Evolutionary conservation across 2,888 invertebrate genomes (phyloP).

Genomic region (Apodemia duryi): DNA sequence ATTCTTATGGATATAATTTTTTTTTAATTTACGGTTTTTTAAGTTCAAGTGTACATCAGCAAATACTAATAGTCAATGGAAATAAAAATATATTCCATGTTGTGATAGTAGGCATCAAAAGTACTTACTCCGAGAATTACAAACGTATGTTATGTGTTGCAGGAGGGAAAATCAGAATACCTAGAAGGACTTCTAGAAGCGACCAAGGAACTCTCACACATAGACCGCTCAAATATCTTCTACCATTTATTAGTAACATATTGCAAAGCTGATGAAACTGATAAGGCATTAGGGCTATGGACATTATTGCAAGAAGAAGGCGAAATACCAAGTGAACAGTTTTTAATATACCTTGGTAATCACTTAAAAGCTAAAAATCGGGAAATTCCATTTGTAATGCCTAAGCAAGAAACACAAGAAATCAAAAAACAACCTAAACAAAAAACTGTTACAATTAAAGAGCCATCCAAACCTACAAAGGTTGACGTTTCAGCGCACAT

Average conservation of each 20-base stretch:
- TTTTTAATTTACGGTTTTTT: too few species aligned
- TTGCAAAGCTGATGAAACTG: constrained; percentile 83
- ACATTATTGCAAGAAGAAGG: constrained; percentile 91
- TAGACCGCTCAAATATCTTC: constrained; percentile 87
- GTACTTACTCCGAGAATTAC: not conserved
- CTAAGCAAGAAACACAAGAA: constrained; percentile 42
- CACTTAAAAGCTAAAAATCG: constrained; percentile 82
- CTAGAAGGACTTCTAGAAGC: constrained; percentile 88
- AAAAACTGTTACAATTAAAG: constrained; percentile 24
- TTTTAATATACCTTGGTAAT: constrained; percentile 82
- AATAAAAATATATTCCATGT: too few species aligned
- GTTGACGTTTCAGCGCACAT: constrained; percentile 40
- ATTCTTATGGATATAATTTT: too few species aligned
- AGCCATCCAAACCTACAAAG: constrained; percentile 38
- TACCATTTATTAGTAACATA: constrained; percentile 87
- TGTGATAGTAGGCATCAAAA: not conserved
- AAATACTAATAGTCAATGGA: too few species aligned
- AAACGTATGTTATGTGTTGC: constrained; percentile 30
- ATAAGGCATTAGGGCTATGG: constrained; percentile 89
- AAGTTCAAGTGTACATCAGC: too few species aligned
- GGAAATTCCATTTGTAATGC: constrained; percentile 86
- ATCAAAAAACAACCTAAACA: constrained; percentile 14
- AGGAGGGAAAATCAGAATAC: constrained; percentile 82
- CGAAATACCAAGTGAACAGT: constrained; percentile 83
- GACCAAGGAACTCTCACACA: constrained; percentile 86